A percentile compares a stretch with the other conserved stretches of the same genome.
These are phyloP conservation scores for Bos taurus DNA, from an alignment of 2,113 vertebrate species.

Conservation along the genomic window ARS-UCD2.0 NC_082638.1:4989001-4989500, in stretches of 20 bases:
- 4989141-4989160: background rate
- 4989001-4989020: background rate
- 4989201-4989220: background rate
- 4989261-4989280: background rate
- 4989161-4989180: background rate
- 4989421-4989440: background rate
- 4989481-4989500: background rate
- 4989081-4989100: background rate
- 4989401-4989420: fast-evolving
- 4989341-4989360: fast-evolving
- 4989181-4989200: background rate
- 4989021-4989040: background rate
- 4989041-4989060: background rate
- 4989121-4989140: background rate
- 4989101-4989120: background rate
- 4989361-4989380: fast-evolving
- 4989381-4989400: fast-evolving
- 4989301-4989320: fast-evolving
- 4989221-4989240: background rate
- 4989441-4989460: no score
- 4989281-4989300: background rate
- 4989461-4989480: background rate
- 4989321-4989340: background rate
- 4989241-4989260: fast-evolving
- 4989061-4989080: background rate